Evolutionary conservation across 2,888 invertebrate species (phyloP).

Genomic region (Epistrophe grossulariae): DNA sequence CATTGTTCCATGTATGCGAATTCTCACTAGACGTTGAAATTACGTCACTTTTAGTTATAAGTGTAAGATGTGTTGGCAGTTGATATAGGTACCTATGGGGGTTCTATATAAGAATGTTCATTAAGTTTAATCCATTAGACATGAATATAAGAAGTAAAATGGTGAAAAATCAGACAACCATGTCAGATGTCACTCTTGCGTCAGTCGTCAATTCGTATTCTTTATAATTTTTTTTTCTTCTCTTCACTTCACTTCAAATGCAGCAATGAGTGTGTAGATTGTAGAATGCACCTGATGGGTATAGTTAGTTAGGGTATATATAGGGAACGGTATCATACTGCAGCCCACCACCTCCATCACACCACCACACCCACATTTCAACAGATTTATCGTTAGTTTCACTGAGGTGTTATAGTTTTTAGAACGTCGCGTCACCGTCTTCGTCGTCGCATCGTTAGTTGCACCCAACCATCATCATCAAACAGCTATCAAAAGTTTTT

Average conservation of each 20-base stretch:
- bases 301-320: neutral
- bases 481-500: constrained; percentile 62
- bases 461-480: constrained; percentile 69
- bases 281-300: constrained; percentile 49
- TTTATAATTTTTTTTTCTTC: neutral
- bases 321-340: constrained; percentile 2
- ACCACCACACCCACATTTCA: neutral
- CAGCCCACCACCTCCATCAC: neutral
- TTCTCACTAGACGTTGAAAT: constrained; percentile 42
- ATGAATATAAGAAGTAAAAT: constrained; percentile 39
- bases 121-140: constrained; percentile 48
- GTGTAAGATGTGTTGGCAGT: neutral
- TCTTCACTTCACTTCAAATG: constrained; percentile 30
- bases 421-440: constrained; percentile 3
- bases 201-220: constrained; percentile 51
- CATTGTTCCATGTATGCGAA: neutral
- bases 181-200: constrained; percentile 65
- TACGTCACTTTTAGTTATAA: neutral
- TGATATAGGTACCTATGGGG: neutral
- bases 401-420: constrained; percentile 39
- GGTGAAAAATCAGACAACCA: constrained; percentile 58
- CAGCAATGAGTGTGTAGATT: constrained; percentile 12
- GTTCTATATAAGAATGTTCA: constrained; percentile 13
- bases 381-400: constrained; percentile 19
- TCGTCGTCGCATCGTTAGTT: constrained; percentile 62